These are phyloP conservation scores for Oceanites oceanicus DNA, from an alignment of 2,113 vertebrate species.

Conservation along the genomic window DNA sequence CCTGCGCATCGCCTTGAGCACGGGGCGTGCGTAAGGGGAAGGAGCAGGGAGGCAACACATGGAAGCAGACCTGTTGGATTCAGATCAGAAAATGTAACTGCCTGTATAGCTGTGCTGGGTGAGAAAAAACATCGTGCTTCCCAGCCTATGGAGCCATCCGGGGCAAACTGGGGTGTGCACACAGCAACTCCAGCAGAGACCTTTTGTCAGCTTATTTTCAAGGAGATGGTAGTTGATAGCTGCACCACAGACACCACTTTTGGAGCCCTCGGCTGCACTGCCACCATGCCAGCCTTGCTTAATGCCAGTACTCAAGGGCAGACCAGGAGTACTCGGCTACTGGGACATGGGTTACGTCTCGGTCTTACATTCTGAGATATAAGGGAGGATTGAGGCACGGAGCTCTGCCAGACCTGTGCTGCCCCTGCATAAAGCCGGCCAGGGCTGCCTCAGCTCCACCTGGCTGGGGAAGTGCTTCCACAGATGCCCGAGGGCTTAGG, in stretches of 20 bases:
- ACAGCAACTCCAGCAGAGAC: not conserved
- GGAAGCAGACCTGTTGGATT: not conserved
- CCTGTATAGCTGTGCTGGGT: not conserved
- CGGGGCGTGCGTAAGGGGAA: fast-evolving
- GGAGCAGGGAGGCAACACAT: not conserved
- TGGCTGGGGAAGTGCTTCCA: not conserved
- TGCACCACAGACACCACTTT: not conserved
- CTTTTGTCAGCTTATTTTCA: not conserved
- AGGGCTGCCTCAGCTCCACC: not conserved
- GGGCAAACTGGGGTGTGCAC: not conserved
- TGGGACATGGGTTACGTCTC: not conserved
- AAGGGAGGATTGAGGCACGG: not conserved
- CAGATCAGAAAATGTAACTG: not conserved
- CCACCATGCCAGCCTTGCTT: not conserved
- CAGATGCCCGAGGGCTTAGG: not conserved
- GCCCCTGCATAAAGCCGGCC: not conserved
- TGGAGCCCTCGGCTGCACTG: not conserved
- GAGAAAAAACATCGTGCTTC: not conserved
- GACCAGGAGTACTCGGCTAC: not conserved
- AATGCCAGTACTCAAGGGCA: not conserved
- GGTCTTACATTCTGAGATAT: not conserved
- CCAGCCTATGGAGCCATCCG: not conserved
- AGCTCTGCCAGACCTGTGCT: not conserved
- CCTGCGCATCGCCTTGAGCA: not conserved
- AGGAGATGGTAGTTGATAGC: not conserved